Evolutionary conservation across 2,888 invertebrate genomes (phyloP), one percentile per base, ranked within the genome.

Genomic region (Lumbricus terrestris): DNA sequence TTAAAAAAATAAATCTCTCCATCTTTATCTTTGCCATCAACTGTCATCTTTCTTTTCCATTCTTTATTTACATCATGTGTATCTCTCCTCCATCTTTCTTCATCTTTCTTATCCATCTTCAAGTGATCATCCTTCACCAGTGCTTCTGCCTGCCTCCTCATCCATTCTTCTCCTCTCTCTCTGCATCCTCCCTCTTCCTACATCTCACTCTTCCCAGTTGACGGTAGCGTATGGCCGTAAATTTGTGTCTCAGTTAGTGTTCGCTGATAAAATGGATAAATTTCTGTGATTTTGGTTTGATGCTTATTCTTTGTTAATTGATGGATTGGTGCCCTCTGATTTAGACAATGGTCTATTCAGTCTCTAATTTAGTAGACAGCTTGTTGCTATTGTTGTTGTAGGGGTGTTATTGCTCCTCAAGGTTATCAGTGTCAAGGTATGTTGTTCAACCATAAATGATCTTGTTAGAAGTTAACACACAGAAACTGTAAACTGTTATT

Each of bases 361-460:
- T 40, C 40, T 47, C 3, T 47, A 47, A 47, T 20, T 47, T 2
- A 47, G 23, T 20, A 47, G 47, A 47, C 47, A 47, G 1, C 47
- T 1, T 47, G 18, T 47, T 47, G 47, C 18, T 47, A 20, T n/a
- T 85, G 20, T 82, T 89, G 91, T 93, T 94, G 91, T 94, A 95
- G 95, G 94, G 94, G 95, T 54, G 93, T 96, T 90, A 90, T 92
- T 29, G 91, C 92, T 69, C 92, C 92, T 29, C 92, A 92, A 83
- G 96, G 96, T 88, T 96, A 96, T 93, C 96, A 96, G 92, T 96
- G 96, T 93, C 96, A 96, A 95, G 95, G 95, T 95, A 91, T 93
- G 93, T 54, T 42, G 38, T 29, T 47, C 88, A 69, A n/a, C 69
- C 4, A 8, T 69, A 69, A 11, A 69, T n/a, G 69, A 69, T 69